Evolutionary conservation across 2,113 vertebrate genomes (phyloP).

Genomic region (Pangasianodon gigas): DNA sequence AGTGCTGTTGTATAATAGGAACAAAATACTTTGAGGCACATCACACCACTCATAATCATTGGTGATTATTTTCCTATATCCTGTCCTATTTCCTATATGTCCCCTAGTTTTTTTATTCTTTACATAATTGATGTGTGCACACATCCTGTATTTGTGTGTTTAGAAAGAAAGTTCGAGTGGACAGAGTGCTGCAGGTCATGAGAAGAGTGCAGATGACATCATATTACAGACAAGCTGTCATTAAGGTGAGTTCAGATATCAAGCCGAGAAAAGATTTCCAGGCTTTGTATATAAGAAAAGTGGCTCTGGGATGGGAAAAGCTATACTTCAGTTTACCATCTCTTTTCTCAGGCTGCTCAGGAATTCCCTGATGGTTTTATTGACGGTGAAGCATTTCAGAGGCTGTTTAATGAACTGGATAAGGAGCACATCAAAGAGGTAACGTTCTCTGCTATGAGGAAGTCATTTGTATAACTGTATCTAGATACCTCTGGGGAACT

Average conservation of each 20-base stretch:
- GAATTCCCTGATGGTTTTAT: constrained; percentile 64
- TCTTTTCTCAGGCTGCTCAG: constrained; percentile 55
- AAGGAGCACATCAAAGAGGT: constrained; percentile 80
- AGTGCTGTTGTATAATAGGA: background rate
- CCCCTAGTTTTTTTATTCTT: background rate
- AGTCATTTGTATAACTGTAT: background rate
- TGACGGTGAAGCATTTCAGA: constrained; percentile 78
- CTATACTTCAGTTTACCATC: background rate
- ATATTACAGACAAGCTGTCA: constrained; percentile 77
- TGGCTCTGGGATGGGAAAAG: no score
- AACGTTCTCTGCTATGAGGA: background rate
- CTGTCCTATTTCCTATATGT: background rate
- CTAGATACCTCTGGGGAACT: background rate
- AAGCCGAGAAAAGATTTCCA: background rate
- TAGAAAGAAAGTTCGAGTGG: constrained; percentile 72
- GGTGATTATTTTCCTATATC: background rate
- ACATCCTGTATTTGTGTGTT: background rate
- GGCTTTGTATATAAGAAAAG: background rate
- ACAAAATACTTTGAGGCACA: background rate
- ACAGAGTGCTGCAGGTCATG: constrained; percentile 76
- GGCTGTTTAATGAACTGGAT: constrained; percentile 86
- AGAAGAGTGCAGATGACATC: constrained; percentile 78
- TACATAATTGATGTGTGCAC: background rate
- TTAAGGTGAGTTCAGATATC: constrained; percentile 68
- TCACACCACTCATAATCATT: background rate